Conservation (phyloP, 2,888 invertebrate species). For the Pandemis cinnamomeana region DNA sequence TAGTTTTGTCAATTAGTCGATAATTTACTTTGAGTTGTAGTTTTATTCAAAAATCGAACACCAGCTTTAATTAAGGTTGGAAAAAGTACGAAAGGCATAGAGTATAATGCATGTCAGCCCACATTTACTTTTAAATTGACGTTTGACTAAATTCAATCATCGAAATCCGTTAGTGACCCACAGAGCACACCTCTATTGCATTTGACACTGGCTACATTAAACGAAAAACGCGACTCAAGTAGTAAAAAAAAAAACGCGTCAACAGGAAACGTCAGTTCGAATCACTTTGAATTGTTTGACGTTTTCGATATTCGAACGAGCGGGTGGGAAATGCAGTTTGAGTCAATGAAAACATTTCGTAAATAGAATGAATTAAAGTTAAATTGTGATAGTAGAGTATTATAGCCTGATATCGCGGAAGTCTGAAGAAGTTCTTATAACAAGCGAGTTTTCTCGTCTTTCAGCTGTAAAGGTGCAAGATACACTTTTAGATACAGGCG, state of each 20-base stretch:
- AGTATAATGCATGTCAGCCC: too few relatives aligned
- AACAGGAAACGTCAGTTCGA: conserved; percentile 68
- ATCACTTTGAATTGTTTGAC: conserved; percentile 63
- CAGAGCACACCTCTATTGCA: conserved; percentile 6
- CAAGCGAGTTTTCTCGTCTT: too few relatives aligned
- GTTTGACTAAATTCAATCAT: conserved; percentile 4
- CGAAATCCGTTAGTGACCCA: conserved; percentile 24
- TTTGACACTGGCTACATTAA: conserved; percentile 33
- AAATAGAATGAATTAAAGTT: not conserved
- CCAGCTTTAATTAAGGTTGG: too few relatives aligned
- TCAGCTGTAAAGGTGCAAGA: too few relatives aligned
- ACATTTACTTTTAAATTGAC: not conserved
- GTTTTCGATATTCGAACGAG: conserved; percentile 35
- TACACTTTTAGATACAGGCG: too few relatives aligned
- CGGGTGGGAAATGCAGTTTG: conserved; percentile 40
- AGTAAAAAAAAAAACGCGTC: conserved; percentile 49
- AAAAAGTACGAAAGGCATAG: too few relatives aligned
- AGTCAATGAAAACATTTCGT: not conserved
- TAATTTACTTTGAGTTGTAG: too few relatives aligned
- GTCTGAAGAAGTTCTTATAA: too few relatives aligned
- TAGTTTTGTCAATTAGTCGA: too few relatives aligned
- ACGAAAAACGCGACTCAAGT: conserved; percentile 51
- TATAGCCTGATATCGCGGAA: too few relatives aligned
- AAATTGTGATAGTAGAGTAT: not conserved
- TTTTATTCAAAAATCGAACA: too few relatives aligned